These are phyloP conservation scores for Hoplostethus mediterraneus DNA, from an alignment of 2,797 vertebrate genomes.

Conservation along the genomic window DNA sequence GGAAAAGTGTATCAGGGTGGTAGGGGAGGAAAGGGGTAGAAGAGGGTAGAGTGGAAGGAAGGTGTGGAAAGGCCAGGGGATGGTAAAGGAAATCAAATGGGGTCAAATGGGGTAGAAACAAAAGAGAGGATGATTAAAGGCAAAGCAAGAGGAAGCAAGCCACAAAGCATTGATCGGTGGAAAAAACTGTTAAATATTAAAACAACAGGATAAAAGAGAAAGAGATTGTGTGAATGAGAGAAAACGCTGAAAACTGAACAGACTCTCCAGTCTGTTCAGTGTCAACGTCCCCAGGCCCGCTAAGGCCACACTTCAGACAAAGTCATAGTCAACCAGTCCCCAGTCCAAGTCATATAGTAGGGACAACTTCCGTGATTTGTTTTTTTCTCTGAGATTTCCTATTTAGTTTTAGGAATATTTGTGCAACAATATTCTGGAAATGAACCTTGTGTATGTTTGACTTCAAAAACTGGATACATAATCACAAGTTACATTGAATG, in stretches of 20 bases:
- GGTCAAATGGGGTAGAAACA: constrained; percentile 58
- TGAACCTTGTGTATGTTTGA: not conserved
- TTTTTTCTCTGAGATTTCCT: not conserved
- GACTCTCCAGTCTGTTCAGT: constrained; percentile 35
- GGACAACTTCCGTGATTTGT: not conserved
- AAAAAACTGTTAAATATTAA: constrained; percentile 20
- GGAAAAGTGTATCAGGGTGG: constrained; percentile 68
- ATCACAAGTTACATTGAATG: not conserved
- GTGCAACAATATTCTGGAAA: not conserved
- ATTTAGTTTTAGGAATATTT: constrained; percentile 2
- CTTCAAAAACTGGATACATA: not conserved
- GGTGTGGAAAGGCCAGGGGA: constrained; percentile 44
- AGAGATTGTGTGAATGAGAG: no score
- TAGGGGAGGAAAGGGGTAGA: constrained; percentile 61
- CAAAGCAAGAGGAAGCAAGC: constrained; percentile 78
- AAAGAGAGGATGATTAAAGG: constrained; percentile 75
- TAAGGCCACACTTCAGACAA: constrained; percentile 41
- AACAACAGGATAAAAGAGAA: no score
- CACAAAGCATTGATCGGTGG: constrained; percentile 67
- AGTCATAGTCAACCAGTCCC: constrained; percentile 45
- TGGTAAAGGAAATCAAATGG: constrained; percentile 60
- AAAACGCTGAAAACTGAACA: no score
- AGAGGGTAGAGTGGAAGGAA: constrained; percentile 62
- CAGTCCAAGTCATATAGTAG: constrained; percentile 31
- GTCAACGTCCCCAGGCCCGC: constrained; percentile 28